Evolutionary conservation across 1,140 invertebrate genomes (phyloP).

Genomic region (Drosophila jambulina): DNA sequence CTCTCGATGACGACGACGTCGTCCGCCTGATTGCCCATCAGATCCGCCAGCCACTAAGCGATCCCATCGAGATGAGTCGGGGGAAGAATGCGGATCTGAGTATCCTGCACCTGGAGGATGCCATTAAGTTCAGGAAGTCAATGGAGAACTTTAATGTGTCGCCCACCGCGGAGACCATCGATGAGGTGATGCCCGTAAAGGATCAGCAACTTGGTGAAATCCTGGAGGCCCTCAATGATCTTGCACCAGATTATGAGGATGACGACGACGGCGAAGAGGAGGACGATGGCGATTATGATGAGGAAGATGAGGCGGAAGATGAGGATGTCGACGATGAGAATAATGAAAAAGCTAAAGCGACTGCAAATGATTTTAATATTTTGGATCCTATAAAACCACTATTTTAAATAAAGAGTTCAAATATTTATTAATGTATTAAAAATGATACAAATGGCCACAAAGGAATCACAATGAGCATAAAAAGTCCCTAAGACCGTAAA

Average conservation of each 20-base stretch:
- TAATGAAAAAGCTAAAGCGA: too few species aligned
- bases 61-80: constrained; percentile 41
- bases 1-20: constrained; percentile 41
- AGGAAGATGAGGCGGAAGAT: neutral
- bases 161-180: constrained; percentile 28
- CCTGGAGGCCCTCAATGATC: constrained; percentile 7
- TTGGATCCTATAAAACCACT: neutral
- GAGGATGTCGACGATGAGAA: neutral
- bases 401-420: neutral
- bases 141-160: constrained; percentile 41
- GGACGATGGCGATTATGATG: constrained; percentile 18
- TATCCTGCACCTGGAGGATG: constrained; percentile 55
- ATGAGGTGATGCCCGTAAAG: constrained; percentile 56
- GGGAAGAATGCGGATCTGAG: constrained; percentile 29
- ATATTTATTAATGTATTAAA: neutral
- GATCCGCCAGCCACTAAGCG: constrained; percentile 46
- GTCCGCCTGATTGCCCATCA: constrained; percentile 49
- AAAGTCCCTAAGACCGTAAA: too few species aligned
- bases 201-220: constrained; percentile 53
- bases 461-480: too few species aligned
- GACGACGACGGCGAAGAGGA: constrained; percentile 20
- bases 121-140: constrained; percentile 37
- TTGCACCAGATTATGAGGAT: neutral
- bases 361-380: too few species aligned
- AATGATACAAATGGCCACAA: too few species aligned